These are phyloP conservation scores for Apis dorsata DNA, from an alignment of 1,140 invertebrate species.

Conservation along the genomic window DNA sequence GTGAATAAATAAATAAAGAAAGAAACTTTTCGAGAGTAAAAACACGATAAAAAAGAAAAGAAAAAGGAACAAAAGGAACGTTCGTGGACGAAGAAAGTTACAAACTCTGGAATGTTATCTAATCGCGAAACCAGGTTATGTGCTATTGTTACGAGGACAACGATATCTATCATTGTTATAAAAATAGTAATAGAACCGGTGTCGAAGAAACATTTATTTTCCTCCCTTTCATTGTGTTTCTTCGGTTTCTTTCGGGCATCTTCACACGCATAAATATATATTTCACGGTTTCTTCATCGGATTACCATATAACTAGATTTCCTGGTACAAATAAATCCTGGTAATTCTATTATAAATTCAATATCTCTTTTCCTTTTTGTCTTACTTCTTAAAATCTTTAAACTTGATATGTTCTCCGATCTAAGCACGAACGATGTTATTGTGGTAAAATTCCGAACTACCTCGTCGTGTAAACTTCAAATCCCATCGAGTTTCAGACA, in stretches of 20 bases:
- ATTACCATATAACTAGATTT: neutral
- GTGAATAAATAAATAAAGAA: slow-evolving; percentile 1
- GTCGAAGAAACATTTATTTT: slow-evolving; percentile 17
- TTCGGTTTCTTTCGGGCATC: neutral
- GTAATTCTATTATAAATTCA: neutral
- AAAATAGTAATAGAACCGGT: slow-evolving; percentile 32
- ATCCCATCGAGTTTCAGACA: neutral
- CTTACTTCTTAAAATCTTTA: neutral
- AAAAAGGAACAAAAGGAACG: neutral
- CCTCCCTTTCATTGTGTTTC: neutral
- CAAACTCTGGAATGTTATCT: slow-evolving; percentile 18
- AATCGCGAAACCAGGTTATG: slow-evolving; percentile 10
- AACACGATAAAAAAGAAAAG: neutral
- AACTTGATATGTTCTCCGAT: slow-evolving; percentile 7
- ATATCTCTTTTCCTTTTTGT: neutral
- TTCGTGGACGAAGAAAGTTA: slow-evolving; percentile 26
- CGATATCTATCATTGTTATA: slow-evolving; percentile 26
- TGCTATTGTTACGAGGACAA: neutral
- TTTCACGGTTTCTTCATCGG: slow-evolving; percentile 5
- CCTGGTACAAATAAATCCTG: neutral
- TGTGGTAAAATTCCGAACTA: neutral
- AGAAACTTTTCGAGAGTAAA: neutral
- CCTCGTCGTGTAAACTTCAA: neutral
- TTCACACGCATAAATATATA: neutral
- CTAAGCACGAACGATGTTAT: no score